Percentiles rank a stretch among this genome's conserved stretches.
Conservation (phyloP, 2,888 invertebrate species). For the Lacanobia wlatinum region DNA sequence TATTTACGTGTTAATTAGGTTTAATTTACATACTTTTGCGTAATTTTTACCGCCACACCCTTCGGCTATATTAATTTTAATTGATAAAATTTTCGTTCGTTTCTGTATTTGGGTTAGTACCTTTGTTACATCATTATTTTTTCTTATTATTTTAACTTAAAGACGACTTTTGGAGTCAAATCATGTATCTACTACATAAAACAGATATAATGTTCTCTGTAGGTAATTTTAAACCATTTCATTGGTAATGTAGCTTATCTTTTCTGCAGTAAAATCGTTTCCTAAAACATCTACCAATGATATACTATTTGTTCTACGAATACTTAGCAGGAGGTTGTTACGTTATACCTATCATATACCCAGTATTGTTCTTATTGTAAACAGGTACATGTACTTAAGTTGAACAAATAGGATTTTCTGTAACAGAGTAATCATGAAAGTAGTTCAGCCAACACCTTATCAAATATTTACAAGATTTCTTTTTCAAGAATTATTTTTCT, state of each 20-base stretch:
- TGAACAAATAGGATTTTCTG: not conserved
- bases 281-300: too few relatives aligned
- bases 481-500: not conserved
- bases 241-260: not conserved
- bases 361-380: not conserved
- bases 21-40: conserved; percentile 45
- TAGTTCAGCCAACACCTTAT: not conserved
- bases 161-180: not conserved
- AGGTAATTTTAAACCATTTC: not conserved
- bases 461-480: not conserved
- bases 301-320: too few relatives aligned
- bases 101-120: conserved; percentile 28
- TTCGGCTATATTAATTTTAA: conserved; percentile 50
- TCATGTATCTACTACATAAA: not conserved
- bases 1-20: conserved; percentile 55
- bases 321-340: not conserved
- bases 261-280: not conserved
- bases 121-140: conserved; percentile 5
- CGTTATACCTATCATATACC: not conserved
- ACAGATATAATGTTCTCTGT: fast-evolving
- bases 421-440: not conserved
- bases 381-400: not conserved
- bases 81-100: conserved; percentile 44
- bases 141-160: not conserved
- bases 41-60: conserved; percentile 49